A percentile compares a stretch with the other conserved stretches of the same genome.
Conservation (phyloP, 2,888 invertebrate genomes). For the Drosophila paucipuncta region DNA sequence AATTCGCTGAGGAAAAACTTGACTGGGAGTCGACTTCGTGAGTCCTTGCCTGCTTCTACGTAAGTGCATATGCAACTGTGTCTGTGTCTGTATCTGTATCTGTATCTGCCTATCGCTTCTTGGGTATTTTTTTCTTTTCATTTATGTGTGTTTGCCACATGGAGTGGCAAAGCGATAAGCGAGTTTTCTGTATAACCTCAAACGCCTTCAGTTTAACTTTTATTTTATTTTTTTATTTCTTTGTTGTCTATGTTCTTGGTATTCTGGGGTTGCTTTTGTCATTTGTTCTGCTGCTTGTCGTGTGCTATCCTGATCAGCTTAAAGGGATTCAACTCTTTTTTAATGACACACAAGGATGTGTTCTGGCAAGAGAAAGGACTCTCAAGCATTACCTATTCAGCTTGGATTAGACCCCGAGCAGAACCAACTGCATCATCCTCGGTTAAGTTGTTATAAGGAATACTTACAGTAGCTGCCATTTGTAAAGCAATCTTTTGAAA, state of each 20-base stretch:
- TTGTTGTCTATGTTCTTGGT: conserved; percentile 10
- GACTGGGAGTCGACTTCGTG: conserved; percentile 29
- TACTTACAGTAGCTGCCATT: conserved; percentile 69
- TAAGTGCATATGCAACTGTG: conserved; percentile 24
- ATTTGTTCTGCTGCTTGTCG: conserved; percentile 15
- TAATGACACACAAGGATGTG: conserved; percentile 6
- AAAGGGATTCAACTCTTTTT: conserved; percentile 12
- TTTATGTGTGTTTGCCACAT: conserved; percentile 2
- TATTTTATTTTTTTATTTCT: background rate
- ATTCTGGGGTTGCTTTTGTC: conserved; percentile 2
- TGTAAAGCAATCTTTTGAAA: conserved; percentile 25
- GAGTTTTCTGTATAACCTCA: conserved; percentile 22
- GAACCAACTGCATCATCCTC: conserved; percentile 21
- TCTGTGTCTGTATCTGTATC: conserved; percentile 23
- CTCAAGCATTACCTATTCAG: conserved; percentile 13
- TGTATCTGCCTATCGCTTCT: conserved; percentile 14
- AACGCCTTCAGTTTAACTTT: conserved; percentile 33
- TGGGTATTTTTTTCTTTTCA: background rate
- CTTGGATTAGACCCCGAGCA: conserved; percentile 9
- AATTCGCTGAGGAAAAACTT: conserved; percentile 25
- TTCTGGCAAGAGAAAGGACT: background rate
- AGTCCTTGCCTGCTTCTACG: conserved; percentile 38
- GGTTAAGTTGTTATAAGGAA: conserved; percentile 27
- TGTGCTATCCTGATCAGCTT: conserved; percentile 33
- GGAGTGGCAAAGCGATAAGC: conserved; percentile 24